These are phyloP conservation scores for Selene dorsalis DNA, from an alignment of 2,797 vertebrate genomes.

Conservation along the genomic window DNA sequence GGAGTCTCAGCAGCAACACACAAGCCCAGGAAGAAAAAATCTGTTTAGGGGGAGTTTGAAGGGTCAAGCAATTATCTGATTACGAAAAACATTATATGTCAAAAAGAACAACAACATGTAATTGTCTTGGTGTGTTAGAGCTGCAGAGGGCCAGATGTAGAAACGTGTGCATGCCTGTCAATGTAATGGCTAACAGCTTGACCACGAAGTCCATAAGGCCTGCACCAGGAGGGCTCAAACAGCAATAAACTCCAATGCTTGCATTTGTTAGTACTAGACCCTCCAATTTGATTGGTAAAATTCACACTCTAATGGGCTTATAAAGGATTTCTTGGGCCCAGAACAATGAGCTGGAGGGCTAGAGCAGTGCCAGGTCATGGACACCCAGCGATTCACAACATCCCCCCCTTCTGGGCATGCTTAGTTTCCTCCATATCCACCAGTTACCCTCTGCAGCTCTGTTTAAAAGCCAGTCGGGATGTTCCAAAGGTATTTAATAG, in stretches of 20 bases:
- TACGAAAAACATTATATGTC: constrained; percentile 84
- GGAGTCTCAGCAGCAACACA: constrained; percentile 48
- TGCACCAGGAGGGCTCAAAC: constrained; percentile 70
- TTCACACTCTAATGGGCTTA: constrained; percentile 83
- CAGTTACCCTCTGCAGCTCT: constrained; percentile 80
- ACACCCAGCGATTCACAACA: constrained; percentile 82
- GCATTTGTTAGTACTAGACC: constrained; percentile 79
- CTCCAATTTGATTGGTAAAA: constrained; percentile 82
- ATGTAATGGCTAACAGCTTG: constrained; percentile 83
- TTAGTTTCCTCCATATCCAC: constrained; percentile 80
- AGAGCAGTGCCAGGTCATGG: constrained; percentile 79
- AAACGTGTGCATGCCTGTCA: constrained; percentile 77
- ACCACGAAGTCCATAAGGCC: constrained; percentile 71
- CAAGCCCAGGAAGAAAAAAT: constrained; percentile 43
- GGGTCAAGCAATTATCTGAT: constrained; percentile 82
- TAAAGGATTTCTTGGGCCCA: constrained; percentile 81
- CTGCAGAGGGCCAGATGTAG: constrained; percentile 78
- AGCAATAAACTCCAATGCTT: constrained; percentile 75
- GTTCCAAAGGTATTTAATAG: constrained; percentile 84
- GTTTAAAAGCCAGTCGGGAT: constrained; percentile 80
- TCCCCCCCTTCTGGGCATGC: constrained; percentile 79
- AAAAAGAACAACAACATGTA: constrained; percentile 83
- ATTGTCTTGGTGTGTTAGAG: constrained; percentile 74
- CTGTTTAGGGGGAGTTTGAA: constrained; percentile 67
- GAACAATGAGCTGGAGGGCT: constrained; percentile 81